Conservation (phyloP, 2,113 vertebrate species). For the Pagrus major region DNA sequence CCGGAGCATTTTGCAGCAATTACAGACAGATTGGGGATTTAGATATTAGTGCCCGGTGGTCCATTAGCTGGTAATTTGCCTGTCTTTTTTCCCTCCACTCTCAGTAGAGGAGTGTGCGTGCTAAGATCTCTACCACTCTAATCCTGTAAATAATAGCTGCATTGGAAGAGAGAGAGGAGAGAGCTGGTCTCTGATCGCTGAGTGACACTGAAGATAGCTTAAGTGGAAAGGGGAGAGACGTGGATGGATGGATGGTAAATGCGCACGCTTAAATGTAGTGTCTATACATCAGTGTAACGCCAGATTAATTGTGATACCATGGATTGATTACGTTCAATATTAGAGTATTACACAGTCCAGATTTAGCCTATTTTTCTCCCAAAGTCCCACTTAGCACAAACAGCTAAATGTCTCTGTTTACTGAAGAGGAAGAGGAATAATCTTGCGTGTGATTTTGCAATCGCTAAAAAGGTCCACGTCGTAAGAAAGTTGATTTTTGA, state of each 20-base stretch:
- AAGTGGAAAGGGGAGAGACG: slow-evolving; percentile 14
- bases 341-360: not conserved
- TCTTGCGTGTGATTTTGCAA: too few species aligned
- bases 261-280: slow-evolving; percentile 3
- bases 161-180: slow-evolving; percentile 36
- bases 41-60: slow-evolving; percentile 83
- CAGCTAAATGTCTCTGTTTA: not conserved
- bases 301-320: not conserved
- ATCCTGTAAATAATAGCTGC: slow-evolving; percentile 80
- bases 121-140: slow-evolving; percentile 78
- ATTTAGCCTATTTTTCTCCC: not conserved
- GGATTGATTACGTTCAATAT: slow-evolving; percentile 8
- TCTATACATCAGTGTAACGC: not conserved
- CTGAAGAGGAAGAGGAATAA: too few species aligned
- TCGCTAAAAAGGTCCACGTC: too few species aligned
- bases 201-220: slow-evolving; percentile 56
- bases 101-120: slow-evolving; percentile 66
- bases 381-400: not conserved
- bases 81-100: slow-evolving; percentile 75
- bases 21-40: slow-evolving; percentile 83
- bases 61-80: slow-evolving; percentile 84
- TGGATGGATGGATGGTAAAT: slow-evolving; percentile 13
- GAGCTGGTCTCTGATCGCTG: slow-evolving; percentile 43
- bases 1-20: slow-evolving; percentile 79
- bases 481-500: too few species aligned